Base-by-base conservation (phyloP, 1,140 invertebrate genomes). In the Venturia canescens region DNA sequence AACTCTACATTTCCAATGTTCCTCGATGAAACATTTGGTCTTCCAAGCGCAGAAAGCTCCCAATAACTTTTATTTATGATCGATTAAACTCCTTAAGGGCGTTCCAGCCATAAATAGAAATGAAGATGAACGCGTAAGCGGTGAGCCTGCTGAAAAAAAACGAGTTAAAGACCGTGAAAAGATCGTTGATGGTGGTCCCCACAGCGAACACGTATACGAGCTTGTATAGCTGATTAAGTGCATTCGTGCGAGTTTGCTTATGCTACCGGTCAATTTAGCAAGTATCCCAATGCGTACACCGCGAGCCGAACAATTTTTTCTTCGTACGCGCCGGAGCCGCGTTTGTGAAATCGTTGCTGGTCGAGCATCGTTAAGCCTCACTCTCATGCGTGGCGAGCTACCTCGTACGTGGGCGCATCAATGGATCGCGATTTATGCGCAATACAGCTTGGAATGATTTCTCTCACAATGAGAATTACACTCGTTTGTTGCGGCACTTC, bases 371-470 rank as follows among this genome's bases (percentile, higher is more conserved):
- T 86, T 86, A 84, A 84, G 79, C 57, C 78, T 76, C 76, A 66
- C 80, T 83, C 81, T 82, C 83, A 48, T 78, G 83, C 81, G 81
- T 84, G 80, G 84, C 82, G 80, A 53, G 66, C 80, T 80, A 63
- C 63, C 50, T 60, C 13, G 16, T 18, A 50, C 18, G 34, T 57
- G 27, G 13, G 71, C 29, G n/a, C 70, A 66, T 81, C 77, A 66
- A 44, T 66, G 67, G 18, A 82, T 29, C 4, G 44, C 57, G 50
- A 69, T 81, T 81, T 70, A 80, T 80, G 29, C n/a, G n/a, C n/a
- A n/a, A n/a, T n/a, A n/a, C n/a, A n/a, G n/a, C 26, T 34, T 34
- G 3, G 3, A 38, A 74, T n/a, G 3, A 67, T 69, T 48, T 70
- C 18, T 15, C 7, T 44, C 15, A 78, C 31, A 77, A 63, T 81